Conservation (phyloP, 2,113 vertebrate species). For the Elgaria multicarinata region DNA sequence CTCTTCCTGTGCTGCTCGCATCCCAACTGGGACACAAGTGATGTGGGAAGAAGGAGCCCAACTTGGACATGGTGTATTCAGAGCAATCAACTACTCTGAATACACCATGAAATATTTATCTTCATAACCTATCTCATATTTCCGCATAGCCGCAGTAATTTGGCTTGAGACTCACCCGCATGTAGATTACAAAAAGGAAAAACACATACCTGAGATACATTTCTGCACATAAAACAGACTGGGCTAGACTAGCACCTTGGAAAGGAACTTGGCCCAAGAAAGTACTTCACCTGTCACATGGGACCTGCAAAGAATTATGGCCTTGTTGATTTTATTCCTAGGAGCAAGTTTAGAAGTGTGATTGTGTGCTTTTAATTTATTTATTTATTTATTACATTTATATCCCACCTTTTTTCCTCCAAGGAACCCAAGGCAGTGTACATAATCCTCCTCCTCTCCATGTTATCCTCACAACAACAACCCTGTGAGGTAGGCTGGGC, state of each 20-base stretch:
- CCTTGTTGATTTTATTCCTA: conserved; percentile 21
- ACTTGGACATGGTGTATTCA: too few species aligned
- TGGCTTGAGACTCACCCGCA: conserved; percentile 7
- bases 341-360: neutral
- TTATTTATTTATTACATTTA: too few species aligned
- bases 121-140: conserved; percentile 47
- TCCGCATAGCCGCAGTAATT: conserved; percentile 9
- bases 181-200: conserved; percentile 23
- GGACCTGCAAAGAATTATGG: conserved; percentile 3
- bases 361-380: neutral
- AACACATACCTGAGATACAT: conserved; percentile 25
- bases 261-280: conserved; percentile 24
- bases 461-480: too few species aligned
- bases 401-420: too few species aligned
- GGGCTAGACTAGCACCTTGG: conserved; percentile 5
- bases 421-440: too few species aligned
- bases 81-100: conserved; percentile 40
- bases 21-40: too few species aligned
- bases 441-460: too few species aligned
- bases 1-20: neutral
- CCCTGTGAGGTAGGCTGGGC: too few species aligned
- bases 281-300: neutral
- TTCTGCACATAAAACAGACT: conserved; percentile 5
- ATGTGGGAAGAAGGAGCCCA: too few species aligned
- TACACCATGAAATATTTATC: conserved; percentile 30